phyloP scores from a whole-genome alignment of 2,888 invertebrate genomes.

The Apodemia duryi region DNA sequence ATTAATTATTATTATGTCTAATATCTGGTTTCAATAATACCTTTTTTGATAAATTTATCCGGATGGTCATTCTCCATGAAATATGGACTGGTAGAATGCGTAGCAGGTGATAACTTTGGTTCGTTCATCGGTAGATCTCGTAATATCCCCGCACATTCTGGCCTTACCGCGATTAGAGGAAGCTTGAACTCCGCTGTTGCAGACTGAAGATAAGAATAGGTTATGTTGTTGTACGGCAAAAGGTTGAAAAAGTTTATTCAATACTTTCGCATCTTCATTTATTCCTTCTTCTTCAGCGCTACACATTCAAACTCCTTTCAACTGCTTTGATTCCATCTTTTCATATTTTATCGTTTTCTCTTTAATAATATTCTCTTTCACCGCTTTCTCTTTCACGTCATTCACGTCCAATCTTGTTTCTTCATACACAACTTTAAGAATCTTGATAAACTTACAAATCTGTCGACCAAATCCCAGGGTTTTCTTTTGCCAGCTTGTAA shows the following conservation, averaged over 20 bases:
- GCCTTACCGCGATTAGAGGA: slow-evolving; percentile 83
- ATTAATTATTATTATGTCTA: too few relatives aligned
- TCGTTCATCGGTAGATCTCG: slow-evolving; percentile 80
- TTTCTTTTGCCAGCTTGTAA: slow-evolving; percentile 82
- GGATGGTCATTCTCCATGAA: slow-evolving; percentile 82
- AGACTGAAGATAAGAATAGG: slow-evolving; percentile 63
- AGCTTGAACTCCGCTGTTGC: slow-evolving; percentile 84
- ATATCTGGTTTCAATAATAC: slow-evolving; percentile 49
- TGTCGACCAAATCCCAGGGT: slow-evolving; percentile 80
- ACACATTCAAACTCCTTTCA: neutral
- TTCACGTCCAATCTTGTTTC: slow-evolving; percentile 17
- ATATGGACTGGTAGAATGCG: slow-evolving; percentile 81
- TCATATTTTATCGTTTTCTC: slow-evolving; percentile 16
- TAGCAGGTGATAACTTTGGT: slow-evolving; percentile 78
- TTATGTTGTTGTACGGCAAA: neutral
- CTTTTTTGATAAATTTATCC: slow-evolving; percentile 82
- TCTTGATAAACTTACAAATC: slow-evolving; percentile 71
- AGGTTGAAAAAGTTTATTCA: neutral
- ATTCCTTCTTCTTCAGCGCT: neutral
- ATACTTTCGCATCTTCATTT: neutral
- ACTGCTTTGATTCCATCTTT: neutral
- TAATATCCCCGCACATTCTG: slow-evolving; percentile 83
- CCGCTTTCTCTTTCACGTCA: slow-evolving; percentile 34
- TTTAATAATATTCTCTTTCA: slow-evolving; percentile 23
- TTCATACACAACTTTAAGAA: slow-evolving; percentile 31